Evolutionary conservation across 1,140 invertebrate species (phyloP), one percentile per base, ranked within the genome.

Genomic region (Danaus melanippus): DNA sequence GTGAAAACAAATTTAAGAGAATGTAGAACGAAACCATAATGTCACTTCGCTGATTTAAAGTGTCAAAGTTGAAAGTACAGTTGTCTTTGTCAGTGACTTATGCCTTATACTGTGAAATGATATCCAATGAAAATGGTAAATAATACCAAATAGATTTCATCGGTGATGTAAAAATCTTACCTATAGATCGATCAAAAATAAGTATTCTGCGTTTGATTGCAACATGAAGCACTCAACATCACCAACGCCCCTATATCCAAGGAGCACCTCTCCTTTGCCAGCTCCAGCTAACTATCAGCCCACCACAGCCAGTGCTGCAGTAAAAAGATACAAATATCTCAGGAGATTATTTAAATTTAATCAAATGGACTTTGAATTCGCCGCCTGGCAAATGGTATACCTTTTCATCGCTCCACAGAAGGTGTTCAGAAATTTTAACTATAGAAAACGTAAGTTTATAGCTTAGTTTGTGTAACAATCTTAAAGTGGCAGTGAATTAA

Each of bases 301-400:
- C 47, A 91, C 92, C 65, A 94, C 93, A 67, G 92, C 94, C 73
- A 93, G 93, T 56, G 96, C 96, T 45, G 92, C 95, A 47, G 94
- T 95, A 5, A 98, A 98, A 88, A 90, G 96, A 67, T 96, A 96
- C 76, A 97, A 97, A 89, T 99, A 97, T 86, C 85, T 99, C 42
- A 88, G 96, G 66, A 91, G 97, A 70, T 84, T 99, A 42, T 90
- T 98, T 17, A 96, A 97, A 86, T 97, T 97, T 76, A 91, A 96
- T 74, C 98, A 99, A 88, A 99, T 99, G 98, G 98, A 99, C 86
- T 99, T 99, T 89, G 97, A 99, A 82, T 99, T 98, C 90, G 98
- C 98, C 2, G 89, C 95, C 9, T 99, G 98, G 98, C 98, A 99
- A 91, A 99, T 99, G 96, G 87, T 98, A 0, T 98, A 98, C 86